Evolutionary conservation across 2,888 invertebrate species (phyloP), one percentile per base, ranked within the genome.

Genomic region (Coecobrya sp.): DNA sequence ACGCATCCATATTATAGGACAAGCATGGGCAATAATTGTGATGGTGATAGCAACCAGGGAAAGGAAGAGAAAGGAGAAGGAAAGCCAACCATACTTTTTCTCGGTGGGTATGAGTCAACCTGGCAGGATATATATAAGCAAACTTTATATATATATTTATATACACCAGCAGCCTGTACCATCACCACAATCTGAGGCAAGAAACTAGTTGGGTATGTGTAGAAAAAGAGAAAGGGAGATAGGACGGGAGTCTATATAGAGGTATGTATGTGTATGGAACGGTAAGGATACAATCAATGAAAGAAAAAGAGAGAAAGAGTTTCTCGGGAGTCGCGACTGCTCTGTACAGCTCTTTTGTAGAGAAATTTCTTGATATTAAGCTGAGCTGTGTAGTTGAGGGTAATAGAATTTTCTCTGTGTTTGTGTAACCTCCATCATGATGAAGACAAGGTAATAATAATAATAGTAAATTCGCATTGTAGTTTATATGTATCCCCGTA

Each of bases 261-360:
- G 10, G 49, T 55, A 55, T 55, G n/a, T n/a, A 19, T 7, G 22
- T 68, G 22, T 16, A n/a, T n/a, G 27, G 19, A n/a, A 25, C 30
- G 68, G 8, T 68, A 42, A 70, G 4, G 36, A 36, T 70, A n/a
- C 8, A 70, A 70, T 70, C 70, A 68, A 68, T 68, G 68, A 68
- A 25, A 68, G 68, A 68, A 68, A 68, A 30, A 30, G 68, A 7
- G 16, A 68, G 19, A 59, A 36, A 65, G 13, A 65, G 19, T 19
- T 27, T 65, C 68, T 68, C 30, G 30, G 10, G 70, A 42, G 70
- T 36, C 42, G 70, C 70, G 36, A 70, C 70, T 70, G 70, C 70
- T 70, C 70, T 36, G 70, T 70, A 30, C 65, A 65, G 68, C n/a
- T 36, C 0, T 30, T 16, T 30, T 3, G n/a, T n/a, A n/a, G n/a